Conservation (phyloP, 2,888 invertebrate genomes). For the Digitonthophagus gazella region DNA sequence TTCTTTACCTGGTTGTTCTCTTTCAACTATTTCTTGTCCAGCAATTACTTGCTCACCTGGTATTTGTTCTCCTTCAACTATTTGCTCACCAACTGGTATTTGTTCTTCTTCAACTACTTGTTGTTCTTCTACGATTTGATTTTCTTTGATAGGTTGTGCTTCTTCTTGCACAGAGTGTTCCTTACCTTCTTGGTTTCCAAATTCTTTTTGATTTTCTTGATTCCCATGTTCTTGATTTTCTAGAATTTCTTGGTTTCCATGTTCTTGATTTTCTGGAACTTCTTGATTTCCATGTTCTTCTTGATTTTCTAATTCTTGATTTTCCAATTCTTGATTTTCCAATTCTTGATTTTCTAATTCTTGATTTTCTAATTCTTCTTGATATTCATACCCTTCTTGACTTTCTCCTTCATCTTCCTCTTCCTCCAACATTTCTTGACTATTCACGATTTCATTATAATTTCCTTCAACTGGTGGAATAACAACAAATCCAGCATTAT, state of each 20-base stretch:
- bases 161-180: neutral
- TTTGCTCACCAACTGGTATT: neutral
- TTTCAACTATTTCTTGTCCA: neutral
- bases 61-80: neutral
- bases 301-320: neutral
- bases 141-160: no score
- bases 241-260: neutral
- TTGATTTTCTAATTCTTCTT: neutral
- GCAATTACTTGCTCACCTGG: neutral
- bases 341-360: neutral
- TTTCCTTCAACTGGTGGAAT: slow-evolving; percentile 2
- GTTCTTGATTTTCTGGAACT: neutral
- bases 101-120: neutral
- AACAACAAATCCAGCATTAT: neutral
- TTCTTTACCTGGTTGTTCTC: neutral
- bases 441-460: neutral
- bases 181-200: neutral
- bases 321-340: neutral
- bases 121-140: neutral
- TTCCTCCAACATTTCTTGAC: neutral
- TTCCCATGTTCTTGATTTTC: neutral
- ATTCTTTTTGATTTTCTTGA: neutral
- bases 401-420: neutral
- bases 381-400: neutral
- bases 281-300: neutral